Percentiles rank a stretch among this genome's conserved stretches.
Evolutionary conservation across 2,797 vertebrate genomes (phyloP).

Genomic region (Phrynocephalus forsythii): DNA sequence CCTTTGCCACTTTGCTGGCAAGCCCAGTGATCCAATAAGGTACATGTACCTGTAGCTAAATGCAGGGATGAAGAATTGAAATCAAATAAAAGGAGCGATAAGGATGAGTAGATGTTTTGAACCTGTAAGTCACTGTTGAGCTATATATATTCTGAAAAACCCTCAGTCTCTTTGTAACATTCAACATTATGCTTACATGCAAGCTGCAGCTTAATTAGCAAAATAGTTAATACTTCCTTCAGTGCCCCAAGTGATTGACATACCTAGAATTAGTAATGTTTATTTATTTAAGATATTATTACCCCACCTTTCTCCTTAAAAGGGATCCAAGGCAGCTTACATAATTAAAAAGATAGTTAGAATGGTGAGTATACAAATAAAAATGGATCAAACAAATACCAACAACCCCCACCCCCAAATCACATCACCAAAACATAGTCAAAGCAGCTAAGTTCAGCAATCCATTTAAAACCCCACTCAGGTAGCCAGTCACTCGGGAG

Average conservation of each 20-base stretch:
- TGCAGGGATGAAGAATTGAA: not conserved
- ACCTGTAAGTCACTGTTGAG: not conserved
- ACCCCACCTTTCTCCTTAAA: too few relatives aligned
- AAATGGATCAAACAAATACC: too few relatives aligned
- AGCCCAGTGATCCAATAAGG: rapidly evolving
- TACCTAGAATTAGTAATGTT: slow-evolving; percentile 27
- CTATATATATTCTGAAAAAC: not conserved
- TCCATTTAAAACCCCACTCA: too few relatives aligned
- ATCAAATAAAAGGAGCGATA: slow-evolving; percentile 40
- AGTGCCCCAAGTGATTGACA: slow-evolving; percentile 46
- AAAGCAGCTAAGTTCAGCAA: too few relatives aligned
- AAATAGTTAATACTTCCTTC: slow-evolving; percentile 25
- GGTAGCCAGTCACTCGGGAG: too few relatives aligned
- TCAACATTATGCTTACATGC: slow-evolving; percentile 1
- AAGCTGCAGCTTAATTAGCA: slow-evolving; percentile 16
- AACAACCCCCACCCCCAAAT: too few relatives aligned
- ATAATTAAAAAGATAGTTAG: slow-evolving; percentile 44
- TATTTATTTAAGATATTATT: too few relatives aligned
- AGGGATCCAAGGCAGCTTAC: not conserved
- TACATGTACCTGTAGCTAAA: slow-evolving; percentile 25
- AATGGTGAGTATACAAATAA: too few relatives aligned
- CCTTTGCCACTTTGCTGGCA: not conserved
- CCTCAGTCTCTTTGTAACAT: not conserved
- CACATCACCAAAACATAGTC: too few relatives aligned
- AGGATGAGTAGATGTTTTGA: not conserved